phyloP scores from a whole-genome alignment of 2,888 invertebrate species.

The Oscheius onirici region DNA sequence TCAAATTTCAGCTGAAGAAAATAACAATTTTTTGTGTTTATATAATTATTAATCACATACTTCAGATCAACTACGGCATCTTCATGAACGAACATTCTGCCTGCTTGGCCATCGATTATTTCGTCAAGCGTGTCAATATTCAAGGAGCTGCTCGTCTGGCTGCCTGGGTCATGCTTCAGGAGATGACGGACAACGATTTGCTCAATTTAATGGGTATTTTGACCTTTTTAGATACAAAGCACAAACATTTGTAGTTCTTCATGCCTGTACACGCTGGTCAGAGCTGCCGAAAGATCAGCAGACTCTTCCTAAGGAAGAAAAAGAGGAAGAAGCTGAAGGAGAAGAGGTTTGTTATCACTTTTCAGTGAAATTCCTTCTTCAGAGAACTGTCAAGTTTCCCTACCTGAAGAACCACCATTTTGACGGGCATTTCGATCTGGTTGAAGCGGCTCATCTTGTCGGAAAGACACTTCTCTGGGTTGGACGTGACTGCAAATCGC shows the following conservation, averaged over 20 bases:
- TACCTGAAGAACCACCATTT: conserved; percentile 84
- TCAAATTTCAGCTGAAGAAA: too few relatives aligned
- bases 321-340: conserved; percentile 65
- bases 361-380: conserved; percentile 34
- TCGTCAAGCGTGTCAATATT: conserved; percentile 75
- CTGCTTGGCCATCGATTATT: conserved; percentile 84
- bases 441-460: conserved; percentile 79
- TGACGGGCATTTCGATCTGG: conserved; percentile 90
- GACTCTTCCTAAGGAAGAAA: conserved; percentile 55
- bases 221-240: not conserved
- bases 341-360: conserved; percentile 47
- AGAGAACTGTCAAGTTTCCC: conserved; percentile 81
- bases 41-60: conserved; percentile 14
- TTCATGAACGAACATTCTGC: conserved; percentile 85
- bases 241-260: conserved; percentile 31
- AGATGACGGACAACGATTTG: conserved; percentile 60
- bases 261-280: conserved; percentile 53
- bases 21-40: not conserved
- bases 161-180: conserved; percentile 81
- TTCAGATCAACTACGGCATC: conserved; percentile 83
- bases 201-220: conserved; percentile 46
- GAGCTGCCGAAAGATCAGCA: conserved; percentile 59
- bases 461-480: conserved; percentile 82
- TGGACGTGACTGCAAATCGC: conserved; percentile 41
- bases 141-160: conserved; percentile 82